Evolutionary conservation across 2,888 invertebrate species (phyloP).

Genomic region (Nymphalis polychloros): DNA sequence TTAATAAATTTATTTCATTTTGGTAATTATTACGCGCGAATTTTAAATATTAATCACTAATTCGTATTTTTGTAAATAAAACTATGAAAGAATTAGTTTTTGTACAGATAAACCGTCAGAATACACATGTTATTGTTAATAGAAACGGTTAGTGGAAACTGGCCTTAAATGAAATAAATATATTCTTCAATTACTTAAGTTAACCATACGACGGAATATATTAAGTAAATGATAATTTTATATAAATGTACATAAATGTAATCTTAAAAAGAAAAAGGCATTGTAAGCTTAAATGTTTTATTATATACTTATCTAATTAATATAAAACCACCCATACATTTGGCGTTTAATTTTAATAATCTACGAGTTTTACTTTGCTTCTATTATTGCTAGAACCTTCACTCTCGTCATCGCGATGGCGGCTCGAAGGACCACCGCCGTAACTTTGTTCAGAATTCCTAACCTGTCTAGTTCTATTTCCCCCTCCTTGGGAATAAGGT

Average conservation of each 20-base stretch:
- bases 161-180: background rate
- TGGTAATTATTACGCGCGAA: too few species aligned
- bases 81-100: too few species aligned
- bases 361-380: slow-evolving; percentile 70
- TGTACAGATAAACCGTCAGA: too few species aligned
- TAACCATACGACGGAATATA: background rate
- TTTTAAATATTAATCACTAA: too few species aligned
- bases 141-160: too few species aligned
- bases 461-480: slow-evolving; percentile 48
- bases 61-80: too few species aligned
- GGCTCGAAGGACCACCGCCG: slow-evolving; percentile 39
- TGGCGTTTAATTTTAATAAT: slow-evolving; percentile 52
- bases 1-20: too few species aligned
- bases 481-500: slow-evolving; percentile 55
- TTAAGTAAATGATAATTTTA: slow-evolving; percentile 18
- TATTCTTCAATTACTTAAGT: background rate
- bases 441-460: slow-evolving; percentile 44
- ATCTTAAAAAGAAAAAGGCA: slow-evolving; percentile 18
- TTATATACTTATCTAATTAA: slow-evolving; percentile 37
- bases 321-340: slow-evolving; percentile 26
- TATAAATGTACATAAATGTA: slow-evolving; percentile 28
- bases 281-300: slow-evolving; percentile 32
- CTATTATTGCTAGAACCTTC: slow-evolving; percentile 43
- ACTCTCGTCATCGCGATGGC: slow-evolving; percentile 39
- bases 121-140: too few species aligned